These are phyloP conservation scores for Thymelicus acteon DNA, from an alignment of 2,888 invertebrate species.

Conservation along the genomic window DNA sequence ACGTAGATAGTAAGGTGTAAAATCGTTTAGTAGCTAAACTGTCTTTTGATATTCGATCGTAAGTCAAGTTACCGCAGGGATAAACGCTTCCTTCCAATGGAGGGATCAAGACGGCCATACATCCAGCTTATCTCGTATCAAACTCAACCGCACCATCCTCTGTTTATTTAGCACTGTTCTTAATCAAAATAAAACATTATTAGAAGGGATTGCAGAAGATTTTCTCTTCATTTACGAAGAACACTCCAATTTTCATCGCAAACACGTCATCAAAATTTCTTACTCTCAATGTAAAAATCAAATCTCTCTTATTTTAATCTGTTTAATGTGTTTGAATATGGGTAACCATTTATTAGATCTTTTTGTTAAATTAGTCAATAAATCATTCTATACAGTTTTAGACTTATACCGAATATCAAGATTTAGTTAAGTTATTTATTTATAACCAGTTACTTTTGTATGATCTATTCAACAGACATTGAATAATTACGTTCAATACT, in stretches of 20 bases:
- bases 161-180: conserved; percentile 36
- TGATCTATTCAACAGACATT: too few relatives aligned
- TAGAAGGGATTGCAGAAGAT: neutral
- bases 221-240: conserved; percentile 10
- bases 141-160: conserved; percentile 52
- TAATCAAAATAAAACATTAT: conserved; percentile 40
- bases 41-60: conserved; percentile 22
- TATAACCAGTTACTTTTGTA: too few relatives aligned
- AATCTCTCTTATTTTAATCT: neutral
- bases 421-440: too few relatives aligned
- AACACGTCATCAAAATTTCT: neutral
- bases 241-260: conserved; percentile 9
- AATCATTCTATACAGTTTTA: too few relatives aligned
- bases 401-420: too few relatives aligned
- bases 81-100: conserved; percentile 47
- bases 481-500: too few relatives aligned
- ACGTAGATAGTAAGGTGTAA: neutral
- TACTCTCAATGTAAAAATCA: neutral
- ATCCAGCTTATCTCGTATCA: conserved; percentile 60
- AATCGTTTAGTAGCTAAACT: neutral
- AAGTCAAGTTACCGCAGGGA: conserved; percentile 47
- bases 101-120: conserved; percentile 55
- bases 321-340: neutral
- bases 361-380: too few relatives aligned
- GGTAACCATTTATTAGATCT: too few relatives aligned